Conservation (phyloP, 2,113 vertebrate species). For the Sander vitreus region DNA sequence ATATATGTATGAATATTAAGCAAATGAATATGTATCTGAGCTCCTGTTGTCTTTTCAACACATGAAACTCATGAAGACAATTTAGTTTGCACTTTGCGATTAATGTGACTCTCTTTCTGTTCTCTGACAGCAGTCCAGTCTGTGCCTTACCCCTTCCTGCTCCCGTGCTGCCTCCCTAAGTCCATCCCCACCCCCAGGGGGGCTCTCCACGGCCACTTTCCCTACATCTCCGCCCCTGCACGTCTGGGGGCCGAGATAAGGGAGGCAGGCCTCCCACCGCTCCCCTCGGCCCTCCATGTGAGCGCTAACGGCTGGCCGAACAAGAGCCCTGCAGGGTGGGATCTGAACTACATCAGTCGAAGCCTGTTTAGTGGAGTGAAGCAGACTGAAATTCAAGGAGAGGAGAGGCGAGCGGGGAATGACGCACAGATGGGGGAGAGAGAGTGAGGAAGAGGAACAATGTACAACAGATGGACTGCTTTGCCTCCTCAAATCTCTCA, state of each 20-base stretch:
- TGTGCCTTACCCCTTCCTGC: constrained; percentile 70
- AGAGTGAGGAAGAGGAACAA: constrained; percentile 25
- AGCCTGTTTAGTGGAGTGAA: constrained; percentile 37
- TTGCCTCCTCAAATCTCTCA: constrained; percentile 28
- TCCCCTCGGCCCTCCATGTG: constrained; percentile 48
- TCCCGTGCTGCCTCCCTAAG: constrained; percentile 78
- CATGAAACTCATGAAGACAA: not conserved
- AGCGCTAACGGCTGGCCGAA: constrained; percentile 39
- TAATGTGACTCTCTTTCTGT: constrained; percentile 29
- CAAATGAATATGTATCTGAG: not conserved
- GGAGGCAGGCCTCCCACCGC: constrained; percentile 35
- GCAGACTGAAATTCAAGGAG: constrained; percentile 27
- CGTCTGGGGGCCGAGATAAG: constrained; percentile 44
- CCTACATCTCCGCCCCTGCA: constrained; percentile 58
- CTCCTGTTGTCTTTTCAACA: not conserved
- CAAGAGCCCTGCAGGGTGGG: constrained; percentile 61
- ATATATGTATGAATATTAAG: not conserved
- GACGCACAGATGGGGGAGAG: constrained; percentile 17
- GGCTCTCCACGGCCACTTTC: constrained; percentile 57
- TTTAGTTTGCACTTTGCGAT: not conserved
- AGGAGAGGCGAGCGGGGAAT: constrained; percentile 22
- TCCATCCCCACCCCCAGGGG: constrained; percentile 53
- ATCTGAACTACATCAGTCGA: constrained; percentile 44
- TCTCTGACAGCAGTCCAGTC: constrained; percentile 67
- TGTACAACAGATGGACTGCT: constrained; percentile 48